Percentiles rank a stretch among this genome's conserved stretches.
Evolutionary conservation across 2,888 invertebrate species (phyloP).

Genomic region (Dicycla oo): DNA sequence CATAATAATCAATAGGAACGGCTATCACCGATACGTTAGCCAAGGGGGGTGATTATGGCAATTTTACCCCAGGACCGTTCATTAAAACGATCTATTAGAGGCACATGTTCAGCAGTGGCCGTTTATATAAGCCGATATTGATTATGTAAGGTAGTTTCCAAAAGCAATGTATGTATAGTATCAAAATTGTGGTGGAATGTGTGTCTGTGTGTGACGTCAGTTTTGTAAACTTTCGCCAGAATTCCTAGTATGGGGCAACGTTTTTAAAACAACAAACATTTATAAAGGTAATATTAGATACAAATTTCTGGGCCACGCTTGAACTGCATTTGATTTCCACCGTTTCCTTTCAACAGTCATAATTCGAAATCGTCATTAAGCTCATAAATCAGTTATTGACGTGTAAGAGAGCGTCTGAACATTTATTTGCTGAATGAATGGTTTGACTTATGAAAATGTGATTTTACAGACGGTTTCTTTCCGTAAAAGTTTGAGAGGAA

Average conservation of each 20-base stretch:
- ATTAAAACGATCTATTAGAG: slow-evolving; percentile 40
- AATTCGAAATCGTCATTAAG: slow-evolving; percentile 49
- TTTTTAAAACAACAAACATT: slow-evolving; percentile 27
- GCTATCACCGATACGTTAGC: slow-evolving; percentile 29
- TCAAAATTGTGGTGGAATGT: slow-evolving; percentile 43
- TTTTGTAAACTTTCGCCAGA: slow-evolving; percentile 40
- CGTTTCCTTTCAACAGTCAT: slow-evolving; percentile 47
- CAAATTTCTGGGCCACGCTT: slow-evolving; percentile 11
- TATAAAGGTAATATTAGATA: slow-evolving; percentile 3
- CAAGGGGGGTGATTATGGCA: slow-evolving; percentile 24
- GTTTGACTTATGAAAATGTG: slow-evolving; percentile 57
- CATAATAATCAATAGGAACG: slow-evolving; percentile 36
- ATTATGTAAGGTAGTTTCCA: slow-evolving; percentile 33
- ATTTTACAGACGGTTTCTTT: slow-evolving; percentile 55
- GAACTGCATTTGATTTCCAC: slow-evolving; percentile 44
- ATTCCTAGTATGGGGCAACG: slow-evolving; percentile 43
- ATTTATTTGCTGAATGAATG: slow-evolving; percentile 61
- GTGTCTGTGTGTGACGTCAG: slow-evolving; percentile 42
- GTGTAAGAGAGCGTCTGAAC: slow-evolving; percentile 58
- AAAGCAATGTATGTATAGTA: slow-evolving; percentile 41
- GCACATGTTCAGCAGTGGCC: slow-evolving; percentile 21
- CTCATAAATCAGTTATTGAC: slow-evolving; percentile 65
- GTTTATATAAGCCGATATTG: slow-evolving; percentile 30
- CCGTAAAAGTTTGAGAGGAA: slow-evolving; percentile 30
- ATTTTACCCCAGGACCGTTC: slow-evolving; percentile 14